Evolutionary conservation across 2,113 vertebrate species (phyloP).

Genomic region (Cyprinodon brontotheroides): DNA sequence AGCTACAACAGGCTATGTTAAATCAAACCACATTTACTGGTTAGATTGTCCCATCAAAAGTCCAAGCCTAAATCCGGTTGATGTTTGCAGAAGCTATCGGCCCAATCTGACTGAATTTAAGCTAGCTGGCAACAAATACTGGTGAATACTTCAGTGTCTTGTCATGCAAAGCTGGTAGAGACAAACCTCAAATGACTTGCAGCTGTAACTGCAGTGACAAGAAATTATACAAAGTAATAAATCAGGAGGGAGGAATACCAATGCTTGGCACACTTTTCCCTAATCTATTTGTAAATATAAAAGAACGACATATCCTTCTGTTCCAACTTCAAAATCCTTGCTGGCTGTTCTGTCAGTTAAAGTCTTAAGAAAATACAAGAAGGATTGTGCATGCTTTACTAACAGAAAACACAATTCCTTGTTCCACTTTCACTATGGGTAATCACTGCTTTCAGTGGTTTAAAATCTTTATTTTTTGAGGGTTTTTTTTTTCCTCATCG

Average conservation of each 20-base stretch:
- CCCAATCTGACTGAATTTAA: background rate
- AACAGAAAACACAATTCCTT: background rate
- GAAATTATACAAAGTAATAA: background rate
- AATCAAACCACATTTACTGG: too few species aligned
- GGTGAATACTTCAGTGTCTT: background rate
- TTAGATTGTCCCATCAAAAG: background rate
- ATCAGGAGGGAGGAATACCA: background rate
- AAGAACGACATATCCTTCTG: background rate
- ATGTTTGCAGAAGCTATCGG: background rate
- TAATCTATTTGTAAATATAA: background rate
- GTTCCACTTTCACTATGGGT: background rate
- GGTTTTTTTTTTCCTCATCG: slow-evolving; percentile 28
- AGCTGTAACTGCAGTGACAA: background rate
- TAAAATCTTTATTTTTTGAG: background rate
- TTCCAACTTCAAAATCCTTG: background rate
- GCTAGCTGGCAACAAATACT: background rate
- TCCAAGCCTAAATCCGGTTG: background rate
- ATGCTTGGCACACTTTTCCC: background rate
- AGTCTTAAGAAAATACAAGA: background rate
- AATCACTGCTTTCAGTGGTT: background rate
- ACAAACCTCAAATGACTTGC: background rate
- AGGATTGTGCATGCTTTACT: background rate
- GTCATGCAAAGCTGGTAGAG: background rate
- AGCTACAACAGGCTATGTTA: too few species aligned
- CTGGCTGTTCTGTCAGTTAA: background rate